These are phyloP conservation scores for Hemicordylus capensis DNA, from an alignment of 2,113 vertebrate genomes.

Conservation along the genomic window DNA sequence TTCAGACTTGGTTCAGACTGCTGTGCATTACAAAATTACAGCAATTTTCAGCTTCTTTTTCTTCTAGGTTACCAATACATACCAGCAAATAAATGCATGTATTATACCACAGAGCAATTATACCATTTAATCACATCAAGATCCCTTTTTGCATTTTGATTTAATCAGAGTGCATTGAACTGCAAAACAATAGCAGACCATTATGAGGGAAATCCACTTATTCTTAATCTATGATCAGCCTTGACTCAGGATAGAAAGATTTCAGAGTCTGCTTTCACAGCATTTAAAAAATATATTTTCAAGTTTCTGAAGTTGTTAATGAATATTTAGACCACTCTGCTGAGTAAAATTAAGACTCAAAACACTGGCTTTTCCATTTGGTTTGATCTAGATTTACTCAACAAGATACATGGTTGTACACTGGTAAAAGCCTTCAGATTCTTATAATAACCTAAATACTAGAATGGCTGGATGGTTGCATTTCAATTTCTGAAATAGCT, in stretches of 20 bases:
- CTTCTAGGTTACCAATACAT: no score
- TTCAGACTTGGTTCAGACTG: no score
- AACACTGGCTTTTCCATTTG: constrained; percentile 52
- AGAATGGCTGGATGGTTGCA: constrained; percentile 61
- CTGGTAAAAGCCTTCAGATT: constrained; percentile 49
- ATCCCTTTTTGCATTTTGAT: no score
- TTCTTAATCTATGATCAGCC: not conserved
- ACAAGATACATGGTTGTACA: constrained; percentile 51
- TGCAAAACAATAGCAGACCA: no score
- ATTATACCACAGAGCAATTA: no score
- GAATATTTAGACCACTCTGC: not conserved
- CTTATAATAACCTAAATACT: constrained; percentile 64
- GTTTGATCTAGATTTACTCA: constrained; percentile 51
- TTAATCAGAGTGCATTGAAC: no score
- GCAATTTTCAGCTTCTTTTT: no score
- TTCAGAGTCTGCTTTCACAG: not conserved
- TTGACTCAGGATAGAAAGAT: not conserved
- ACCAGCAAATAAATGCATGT: no score
- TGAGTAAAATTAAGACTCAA: not conserved
- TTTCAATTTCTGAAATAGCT: constrained; percentile 72
- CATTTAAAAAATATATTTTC: no score
- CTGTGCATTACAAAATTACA: no score
- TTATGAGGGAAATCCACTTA: no score
- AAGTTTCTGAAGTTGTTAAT: not conserved
- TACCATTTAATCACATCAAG: no score